Conservation (phyloP, 1,140 invertebrate species). For the Diorhabda elongata region DNA sequence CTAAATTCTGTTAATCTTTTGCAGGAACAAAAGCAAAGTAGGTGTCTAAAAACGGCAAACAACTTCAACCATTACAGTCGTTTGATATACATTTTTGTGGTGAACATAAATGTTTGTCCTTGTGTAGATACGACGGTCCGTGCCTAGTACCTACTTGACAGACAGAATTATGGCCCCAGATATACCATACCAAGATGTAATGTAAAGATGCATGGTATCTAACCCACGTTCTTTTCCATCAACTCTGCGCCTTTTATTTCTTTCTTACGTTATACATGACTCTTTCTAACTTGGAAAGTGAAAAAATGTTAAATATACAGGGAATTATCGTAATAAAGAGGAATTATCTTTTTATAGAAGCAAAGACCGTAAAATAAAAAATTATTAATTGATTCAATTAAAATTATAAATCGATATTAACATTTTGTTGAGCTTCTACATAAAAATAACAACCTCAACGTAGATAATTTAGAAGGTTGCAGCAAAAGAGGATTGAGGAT, state of each 20-base stretch:
- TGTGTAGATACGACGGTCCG: slow-evolving; percentile 31
- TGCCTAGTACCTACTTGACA: slow-evolving; percentile 39
- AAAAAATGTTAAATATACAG: no score
- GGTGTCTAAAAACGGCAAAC: slow-evolving; percentile 27
- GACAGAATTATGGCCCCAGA: slow-evolving; percentile 37
- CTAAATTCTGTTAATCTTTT: slow-evolving; percentile 1
- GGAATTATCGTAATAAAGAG: no score
- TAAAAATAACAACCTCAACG: no score
- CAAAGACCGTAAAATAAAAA: no score
- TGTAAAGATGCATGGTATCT: slow-evolving; percentile 42
- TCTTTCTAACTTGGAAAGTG: not conserved
- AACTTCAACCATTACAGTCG: slow-evolving; percentile 25
- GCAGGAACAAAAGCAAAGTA: slow-evolving; percentile 20
- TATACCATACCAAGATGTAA: slow-evolving; percentile 41
- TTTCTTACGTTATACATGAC: not conserved
- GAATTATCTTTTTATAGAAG: no score
- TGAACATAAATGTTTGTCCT: slow-evolving; percentile 30
- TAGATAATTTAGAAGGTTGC: no score
- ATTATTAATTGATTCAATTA: no score
- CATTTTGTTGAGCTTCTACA: no score
- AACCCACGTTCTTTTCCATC: slow-evolving; percentile 41
- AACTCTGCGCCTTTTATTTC: slow-evolving; percentile 21
- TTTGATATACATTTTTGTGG: slow-evolving; percentile 35
- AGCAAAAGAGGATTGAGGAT: no score
- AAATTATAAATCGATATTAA: no score